These are phyloP conservation scores for Limnephilus rhombicus DNA, from an alignment of 2,888 invertebrate species.

Conservation along the genomic window DNA sequence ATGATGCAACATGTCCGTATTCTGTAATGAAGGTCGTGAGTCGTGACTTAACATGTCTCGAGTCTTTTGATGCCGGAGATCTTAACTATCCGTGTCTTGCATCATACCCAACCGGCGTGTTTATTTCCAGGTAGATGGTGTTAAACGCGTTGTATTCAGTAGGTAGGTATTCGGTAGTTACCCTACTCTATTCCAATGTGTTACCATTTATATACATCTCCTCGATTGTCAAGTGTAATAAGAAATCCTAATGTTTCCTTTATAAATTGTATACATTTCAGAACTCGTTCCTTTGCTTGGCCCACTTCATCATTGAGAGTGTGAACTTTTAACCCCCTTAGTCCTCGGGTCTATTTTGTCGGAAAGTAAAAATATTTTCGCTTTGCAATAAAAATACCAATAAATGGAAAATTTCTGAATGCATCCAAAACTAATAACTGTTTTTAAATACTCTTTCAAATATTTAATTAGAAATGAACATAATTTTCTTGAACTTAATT, in stretches of 20 bases:
- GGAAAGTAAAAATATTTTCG: too few relatives aligned
- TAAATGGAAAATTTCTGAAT: too few relatives aligned
- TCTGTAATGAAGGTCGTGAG: background rate
- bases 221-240: background rate
- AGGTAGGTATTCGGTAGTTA: background rate
- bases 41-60: background rate
- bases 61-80: background rate
- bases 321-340: too few relatives aligned
- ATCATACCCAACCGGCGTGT: background rate
- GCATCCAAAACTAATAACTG: too few relatives aligned
- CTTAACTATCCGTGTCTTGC: background rate
- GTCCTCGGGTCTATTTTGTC: too few relatives aligned
- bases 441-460: too few relatives aligned
- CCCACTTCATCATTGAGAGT: background rate
- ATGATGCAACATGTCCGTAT: background rate
- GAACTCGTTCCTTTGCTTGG: background rate
- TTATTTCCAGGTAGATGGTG: background rate
- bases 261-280: background rate
- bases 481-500: too few relatives aligned
- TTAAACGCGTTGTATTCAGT: background rate
- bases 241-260: background rate
- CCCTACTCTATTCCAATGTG: background rate
- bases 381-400: too few relatives aligned
- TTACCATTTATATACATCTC: background rate
- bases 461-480: too few relatives aligned